phyloP scores from a whole-genome alignment of 2,113 vertebrate species.

The Triplophysa dalaica region DNA sequence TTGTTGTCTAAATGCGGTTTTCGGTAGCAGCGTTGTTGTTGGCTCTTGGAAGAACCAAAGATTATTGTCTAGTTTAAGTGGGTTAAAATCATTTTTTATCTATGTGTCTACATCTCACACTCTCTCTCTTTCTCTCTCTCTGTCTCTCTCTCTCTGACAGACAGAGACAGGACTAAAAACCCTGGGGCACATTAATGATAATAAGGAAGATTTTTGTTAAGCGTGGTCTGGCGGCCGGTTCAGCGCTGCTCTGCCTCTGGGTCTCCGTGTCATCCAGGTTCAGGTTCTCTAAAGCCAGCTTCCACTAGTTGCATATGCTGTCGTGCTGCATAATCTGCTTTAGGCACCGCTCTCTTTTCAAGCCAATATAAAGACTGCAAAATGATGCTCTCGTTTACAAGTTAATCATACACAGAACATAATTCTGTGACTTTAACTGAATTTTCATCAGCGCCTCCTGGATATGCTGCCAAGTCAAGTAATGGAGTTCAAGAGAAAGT shows the following conservation, averaged over 20 bases:
- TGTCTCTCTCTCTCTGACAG: not conserved
- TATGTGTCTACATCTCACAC: constrained; percentile 21
- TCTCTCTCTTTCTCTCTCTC: constrained; percentile 2
- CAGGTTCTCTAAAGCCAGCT: constrained; percentile 12
- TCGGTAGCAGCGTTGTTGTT: not conserved
- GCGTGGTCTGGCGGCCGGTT: constrained; percentile 11
- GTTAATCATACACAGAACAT: constrained; percentile 6
- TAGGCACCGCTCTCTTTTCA: constrained; percentile 10
- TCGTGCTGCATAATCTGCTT: constrained; percentile 4
- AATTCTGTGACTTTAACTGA: not conserved
- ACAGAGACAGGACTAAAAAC: not conserved
- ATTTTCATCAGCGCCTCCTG: not conserved
- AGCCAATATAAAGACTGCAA: constrained; percentile 10
- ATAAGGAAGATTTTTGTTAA: constrained; percentile 29
- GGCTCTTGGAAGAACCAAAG: not conserved
- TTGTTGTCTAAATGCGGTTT: constrained; percentile 32
- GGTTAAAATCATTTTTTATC: constrained; percentile 33
- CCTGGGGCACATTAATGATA: constrained; percentile 34
- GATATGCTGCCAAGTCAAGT: constrained; percentile 5
- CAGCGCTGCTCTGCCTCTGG: constrained; percentile 29
- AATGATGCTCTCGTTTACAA: constrained; percentile 27
- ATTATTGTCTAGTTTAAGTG: constrained; percentile 19
- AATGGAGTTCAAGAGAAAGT: constrained; percentile 1
- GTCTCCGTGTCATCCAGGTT: constrained; percentile 15
- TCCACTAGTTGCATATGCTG: constrained; percentile 23